A percentile compares a stretch with the other conserved stretches of the same genome.
These are phyloP conservation scores for Cherax destructor DNA, from an alignment of 1,140 invertebrate species.

Conservation along the genomic window DNA sequence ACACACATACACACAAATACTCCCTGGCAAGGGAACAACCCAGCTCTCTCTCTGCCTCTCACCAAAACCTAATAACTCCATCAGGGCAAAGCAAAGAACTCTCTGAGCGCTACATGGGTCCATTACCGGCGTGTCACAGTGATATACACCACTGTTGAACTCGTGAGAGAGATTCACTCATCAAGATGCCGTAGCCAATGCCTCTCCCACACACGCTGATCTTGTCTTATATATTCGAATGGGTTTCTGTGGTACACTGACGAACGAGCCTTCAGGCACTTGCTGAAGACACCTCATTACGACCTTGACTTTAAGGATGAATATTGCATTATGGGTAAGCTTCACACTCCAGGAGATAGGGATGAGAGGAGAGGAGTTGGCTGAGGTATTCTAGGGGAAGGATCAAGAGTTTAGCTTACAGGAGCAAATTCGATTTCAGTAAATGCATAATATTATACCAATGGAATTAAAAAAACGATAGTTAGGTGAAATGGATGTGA, in stretches of 20 bases:
- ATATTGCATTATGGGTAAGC: background rate
- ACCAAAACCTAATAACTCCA: background rate
- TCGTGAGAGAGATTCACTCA: background rate
- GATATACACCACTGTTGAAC: background rate
- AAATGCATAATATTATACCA: no score
- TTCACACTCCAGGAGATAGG: background rate
- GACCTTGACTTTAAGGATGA: background rate
- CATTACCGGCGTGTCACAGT: background rate
- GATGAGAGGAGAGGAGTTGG: background rate
- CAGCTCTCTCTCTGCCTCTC: background rate
- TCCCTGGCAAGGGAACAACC: background rate
- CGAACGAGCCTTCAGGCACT: background rate
- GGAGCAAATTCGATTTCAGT: no score
- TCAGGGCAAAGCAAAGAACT: background rate
- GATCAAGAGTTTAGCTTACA: no score
- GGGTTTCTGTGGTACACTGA: background rate
- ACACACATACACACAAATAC: no score
- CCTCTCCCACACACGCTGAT: background rate
- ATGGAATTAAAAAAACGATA: no score
- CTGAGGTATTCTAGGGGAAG: background rate
- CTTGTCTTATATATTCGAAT: background rate
- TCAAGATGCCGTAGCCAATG: background rate
- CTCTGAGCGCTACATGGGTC: background rate
- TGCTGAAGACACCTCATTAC: background rate
- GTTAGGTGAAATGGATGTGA: no score